These are phyloP conservation scores for Decapterus maruadsi DNA, from an alignment of 2,797 vertebrate genomes.

Conservation along the genomic window DNA sequence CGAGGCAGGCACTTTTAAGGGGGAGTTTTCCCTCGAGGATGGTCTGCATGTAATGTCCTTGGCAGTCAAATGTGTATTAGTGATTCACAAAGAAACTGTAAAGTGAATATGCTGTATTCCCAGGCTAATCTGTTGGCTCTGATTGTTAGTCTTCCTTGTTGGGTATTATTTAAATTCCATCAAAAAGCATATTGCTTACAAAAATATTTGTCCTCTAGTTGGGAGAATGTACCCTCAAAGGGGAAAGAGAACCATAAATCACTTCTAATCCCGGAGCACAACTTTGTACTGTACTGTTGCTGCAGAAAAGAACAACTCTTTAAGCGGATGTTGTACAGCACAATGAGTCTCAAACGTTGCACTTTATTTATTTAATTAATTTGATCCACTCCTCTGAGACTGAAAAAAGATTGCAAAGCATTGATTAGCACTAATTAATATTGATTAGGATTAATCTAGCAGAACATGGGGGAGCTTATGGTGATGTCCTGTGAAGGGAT, in stretches of 20 bases:
- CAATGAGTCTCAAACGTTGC: slow-evolving; percentile 52
- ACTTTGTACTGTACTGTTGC: slow-evolving; percentile 21
- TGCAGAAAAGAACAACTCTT: neutral
- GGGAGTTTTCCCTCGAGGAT: slow-evolving; percentile 40
- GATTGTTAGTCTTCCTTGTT: slow-evolving; percentile 42
- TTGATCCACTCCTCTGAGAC: slow-evolving; percentile 52
- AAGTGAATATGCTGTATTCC: slow-evolving; percentile 21
- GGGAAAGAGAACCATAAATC: slow-evolving; percentile 50
- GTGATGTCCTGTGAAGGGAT: slow-evolving; percentile 42
- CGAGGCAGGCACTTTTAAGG: slow-evolving; percentile 33
- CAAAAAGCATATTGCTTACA: slow-evolving; percentile 41
- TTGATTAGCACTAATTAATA: slow-evolving; percentile 83
- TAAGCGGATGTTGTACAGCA: slow-evolving; percentile 49
- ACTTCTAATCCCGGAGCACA: slow-evolving; percentile 38
- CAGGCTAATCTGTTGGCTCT: slow-evolving; percentile 47
- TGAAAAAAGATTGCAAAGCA: slow-evolving; percentile 62
- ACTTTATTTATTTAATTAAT: slow-evolving; percentile 78
- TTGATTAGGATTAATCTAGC: slow-evolving; percentile 80
- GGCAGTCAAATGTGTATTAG: slow-evolving; percentile 48
- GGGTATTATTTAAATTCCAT: slow-evolving; percentile 55
- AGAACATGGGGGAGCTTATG: slow-evolving; percentile 56
- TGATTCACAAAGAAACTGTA: slow-evolving; percentile 29
- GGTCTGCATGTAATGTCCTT: slow-evolving; percentile 46
- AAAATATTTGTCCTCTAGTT: slow-evolving; percentile 56
- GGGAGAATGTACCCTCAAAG: slow-evolving; percentile 27